phyloP scores from a whole-genome alignment of 2,797 vertebrate species.

The Poecilia picta region DNA sequence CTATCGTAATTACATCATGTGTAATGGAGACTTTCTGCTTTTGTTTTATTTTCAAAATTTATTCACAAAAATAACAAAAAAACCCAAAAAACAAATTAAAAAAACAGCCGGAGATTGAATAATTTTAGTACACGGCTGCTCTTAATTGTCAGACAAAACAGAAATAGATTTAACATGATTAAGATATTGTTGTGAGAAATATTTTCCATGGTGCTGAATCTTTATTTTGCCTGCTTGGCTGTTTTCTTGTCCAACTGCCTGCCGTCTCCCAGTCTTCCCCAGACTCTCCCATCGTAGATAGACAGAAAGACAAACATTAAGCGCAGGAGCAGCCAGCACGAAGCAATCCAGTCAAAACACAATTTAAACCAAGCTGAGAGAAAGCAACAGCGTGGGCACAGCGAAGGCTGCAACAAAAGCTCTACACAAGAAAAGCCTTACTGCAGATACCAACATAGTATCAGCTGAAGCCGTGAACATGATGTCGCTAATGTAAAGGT shows the following conservation, averaged over 20 bases:
- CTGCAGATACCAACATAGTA: slow-evolving; percentile 36
- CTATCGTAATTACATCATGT: slow-evolving; percentile 51
- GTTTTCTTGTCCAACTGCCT: slow-evolving; percentile 26
- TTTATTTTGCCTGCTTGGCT: slow-evolving; percentile 20
- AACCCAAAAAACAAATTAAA: neutral
- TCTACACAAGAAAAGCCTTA: slow-evolving; percentile 26
- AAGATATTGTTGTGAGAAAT: slow-evolving; percentile 12
- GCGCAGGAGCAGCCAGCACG: slow-evolving; percentile 13
- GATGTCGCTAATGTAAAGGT: neutral
- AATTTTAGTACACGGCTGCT: neutral
- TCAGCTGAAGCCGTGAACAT: slow-evolving; percentile 30
- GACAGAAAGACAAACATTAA: slow-evolving; percentile 28
- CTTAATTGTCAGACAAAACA: neutral
- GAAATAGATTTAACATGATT: neutral
- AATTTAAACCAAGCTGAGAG: slow-evolving; percentile 4
- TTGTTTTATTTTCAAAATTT: slow-evolving; percentile 32
- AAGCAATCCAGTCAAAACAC: slow-evolving; percentile 20
- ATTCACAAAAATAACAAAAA: neutral
- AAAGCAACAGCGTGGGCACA: slow-evolving; percentile 8
- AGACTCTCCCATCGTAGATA: slow-evolving; percentile 9
- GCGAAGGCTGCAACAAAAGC: slow-evolving; percentile 14
- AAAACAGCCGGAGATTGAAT: neutral
- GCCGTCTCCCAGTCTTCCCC: neutral
- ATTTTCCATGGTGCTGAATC: slow-evolving; percentile 20
- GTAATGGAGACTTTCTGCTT: slow-evolving; percentile 42